Conservation (phyloP, 2,888 invertebrate genomes). For the Archaeoteleia sp. region DNA sequence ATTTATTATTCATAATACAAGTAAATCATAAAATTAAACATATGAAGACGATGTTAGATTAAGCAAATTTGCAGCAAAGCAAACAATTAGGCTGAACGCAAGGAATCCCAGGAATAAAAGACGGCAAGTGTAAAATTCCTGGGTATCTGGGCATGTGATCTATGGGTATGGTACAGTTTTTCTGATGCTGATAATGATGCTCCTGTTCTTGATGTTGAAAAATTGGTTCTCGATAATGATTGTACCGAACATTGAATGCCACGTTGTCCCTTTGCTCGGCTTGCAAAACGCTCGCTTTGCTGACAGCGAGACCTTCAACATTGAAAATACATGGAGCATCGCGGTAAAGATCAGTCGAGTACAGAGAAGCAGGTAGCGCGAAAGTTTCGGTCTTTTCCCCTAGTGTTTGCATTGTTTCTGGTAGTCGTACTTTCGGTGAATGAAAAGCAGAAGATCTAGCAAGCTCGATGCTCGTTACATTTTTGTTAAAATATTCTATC, state of each 20-base stretch:
- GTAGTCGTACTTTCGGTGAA: conserved; percentile 49
- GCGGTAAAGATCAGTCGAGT: conserved; percentile 63
- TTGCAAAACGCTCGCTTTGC: conserved; percentile 10
- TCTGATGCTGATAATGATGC: conserved; percentile 64
- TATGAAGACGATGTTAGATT: no score
- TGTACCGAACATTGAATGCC: conserved; percentile 64
- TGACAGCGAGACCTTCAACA: conserved; percentile 50
- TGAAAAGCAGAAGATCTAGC: conserved; percentile 55
- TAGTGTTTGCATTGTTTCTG: conserved; percentile 24
- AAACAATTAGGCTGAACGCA: conserved; percentile 71
- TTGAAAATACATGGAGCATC: conserved; percentile 68
- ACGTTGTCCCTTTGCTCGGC: conserved; percentile 53
- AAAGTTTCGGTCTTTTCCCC: conserved; percentile 6
- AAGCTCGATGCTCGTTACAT: conserved; percentile 16
- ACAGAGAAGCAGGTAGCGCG: conserved; percentile 60
- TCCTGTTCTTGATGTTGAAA: conserved; percentile 49
- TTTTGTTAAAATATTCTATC: conserved; percentile 85
- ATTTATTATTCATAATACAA: no score
- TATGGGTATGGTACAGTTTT: conserved; percentile 17
- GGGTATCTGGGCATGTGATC: conserved; percentile 51
- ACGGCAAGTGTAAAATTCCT: conserved; percentile 63
- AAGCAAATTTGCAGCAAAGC: conserved; percentile 69
- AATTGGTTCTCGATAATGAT: conserved; percentile 62
- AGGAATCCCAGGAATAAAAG: conserved; percentile 67
- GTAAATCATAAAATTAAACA: no score